Conservation (phyloP, 2,888 invertebrate genomes). For the Muschampia plurimacula region DNA sequence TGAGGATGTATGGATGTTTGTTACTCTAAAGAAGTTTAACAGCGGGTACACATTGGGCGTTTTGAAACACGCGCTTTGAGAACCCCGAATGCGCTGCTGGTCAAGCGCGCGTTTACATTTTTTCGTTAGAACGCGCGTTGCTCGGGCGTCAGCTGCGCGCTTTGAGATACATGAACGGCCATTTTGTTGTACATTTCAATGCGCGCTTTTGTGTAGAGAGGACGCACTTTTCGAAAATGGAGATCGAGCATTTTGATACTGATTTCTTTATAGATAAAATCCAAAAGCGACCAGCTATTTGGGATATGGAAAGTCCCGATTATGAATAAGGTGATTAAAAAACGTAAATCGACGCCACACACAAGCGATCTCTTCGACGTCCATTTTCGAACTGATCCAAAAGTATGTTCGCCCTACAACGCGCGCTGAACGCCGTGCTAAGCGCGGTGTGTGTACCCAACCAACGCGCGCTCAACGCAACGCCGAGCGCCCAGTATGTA, state of each 20-base stretch:
- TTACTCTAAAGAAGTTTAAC: not conserved
- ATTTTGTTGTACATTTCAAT: conserved; percentile 5
- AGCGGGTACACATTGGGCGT: conserved; percentile 24
- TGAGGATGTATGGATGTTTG: too few species aligned
- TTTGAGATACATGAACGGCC: not conserved
- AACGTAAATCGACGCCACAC: conserved; percentile 21
- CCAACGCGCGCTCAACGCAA: not conserved
- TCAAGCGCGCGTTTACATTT: conserved; percentile 30
- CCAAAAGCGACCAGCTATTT: conserved; percentile 34
- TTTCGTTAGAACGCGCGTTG: conserved; percentile 41
- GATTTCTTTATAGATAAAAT: conserved; percentile 5
- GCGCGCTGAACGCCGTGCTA: too few species aligned
- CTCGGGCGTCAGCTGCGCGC: conserved; percentile 33
- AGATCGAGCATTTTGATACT: conserved; percentile 28
- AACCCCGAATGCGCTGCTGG: conserved; percentile 27
- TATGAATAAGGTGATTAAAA: conserved; percentile 35
- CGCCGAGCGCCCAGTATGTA: not conserved
- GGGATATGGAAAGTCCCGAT: conserved; percentile 35
- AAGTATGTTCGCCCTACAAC: not conserved
- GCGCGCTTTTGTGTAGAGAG: conserved; percentile 6
- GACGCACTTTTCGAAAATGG: conserved; percentile 2
- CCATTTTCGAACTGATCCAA: not conserved
- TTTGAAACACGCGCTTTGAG: conserved; percentile 21
- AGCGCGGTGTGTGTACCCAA: not conserved
- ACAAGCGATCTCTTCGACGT: conserved; percentile 8